Evolutionary conservation across 2,113 vertebrate species (phyloP).

Genomic region (Nipponia nippon): DNA sequence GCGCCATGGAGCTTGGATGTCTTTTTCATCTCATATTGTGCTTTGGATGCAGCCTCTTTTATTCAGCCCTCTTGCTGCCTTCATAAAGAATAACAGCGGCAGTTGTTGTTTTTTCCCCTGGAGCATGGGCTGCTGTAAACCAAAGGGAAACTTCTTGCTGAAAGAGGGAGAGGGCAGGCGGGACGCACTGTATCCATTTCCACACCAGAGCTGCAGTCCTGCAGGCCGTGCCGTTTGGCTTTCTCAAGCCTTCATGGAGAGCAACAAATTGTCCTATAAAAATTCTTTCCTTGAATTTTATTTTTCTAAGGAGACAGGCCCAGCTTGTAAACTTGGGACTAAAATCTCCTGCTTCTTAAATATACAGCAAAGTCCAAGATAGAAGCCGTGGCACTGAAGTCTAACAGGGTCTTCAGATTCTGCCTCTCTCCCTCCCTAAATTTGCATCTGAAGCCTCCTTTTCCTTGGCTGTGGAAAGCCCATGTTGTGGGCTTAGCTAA

Average conservation of each 20-base stretch:
- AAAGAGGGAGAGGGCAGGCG: not conserved
- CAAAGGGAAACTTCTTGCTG: not conserved
- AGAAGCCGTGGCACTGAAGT: not conserved
- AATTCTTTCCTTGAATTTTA: not conserved
- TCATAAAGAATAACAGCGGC: not conserved
- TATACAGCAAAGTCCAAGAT: not conserved
- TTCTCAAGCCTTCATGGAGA: not conserved
- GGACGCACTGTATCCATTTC: not conserved
- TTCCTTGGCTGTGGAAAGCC: not conserved
- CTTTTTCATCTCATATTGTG: conserved; percentile 2
- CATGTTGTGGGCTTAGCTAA: not conserved
- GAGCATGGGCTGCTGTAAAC: not conserved
- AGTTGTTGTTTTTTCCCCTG: conserved; percentile 16
- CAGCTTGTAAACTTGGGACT: not conserved
- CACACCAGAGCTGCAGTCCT: not conserved
- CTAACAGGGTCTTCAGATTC: fast-evolving
- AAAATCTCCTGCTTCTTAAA: not conserved
- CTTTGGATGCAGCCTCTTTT: not conserved
- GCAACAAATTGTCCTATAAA: conserved; percentile 25
- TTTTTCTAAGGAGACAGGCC: not conserved
- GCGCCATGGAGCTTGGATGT: not conserved
- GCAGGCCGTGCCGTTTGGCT: not conserved
- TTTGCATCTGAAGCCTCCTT: not conserved
- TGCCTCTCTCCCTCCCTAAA: not conserved
- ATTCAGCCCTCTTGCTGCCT: conserved; percentile 13